Evolutionary conservation across 2,888 invertebrate genomes (phyloP), one percentile per base, ranked within the genome.

Genomic region (Chloromyia formosa): DNA sequence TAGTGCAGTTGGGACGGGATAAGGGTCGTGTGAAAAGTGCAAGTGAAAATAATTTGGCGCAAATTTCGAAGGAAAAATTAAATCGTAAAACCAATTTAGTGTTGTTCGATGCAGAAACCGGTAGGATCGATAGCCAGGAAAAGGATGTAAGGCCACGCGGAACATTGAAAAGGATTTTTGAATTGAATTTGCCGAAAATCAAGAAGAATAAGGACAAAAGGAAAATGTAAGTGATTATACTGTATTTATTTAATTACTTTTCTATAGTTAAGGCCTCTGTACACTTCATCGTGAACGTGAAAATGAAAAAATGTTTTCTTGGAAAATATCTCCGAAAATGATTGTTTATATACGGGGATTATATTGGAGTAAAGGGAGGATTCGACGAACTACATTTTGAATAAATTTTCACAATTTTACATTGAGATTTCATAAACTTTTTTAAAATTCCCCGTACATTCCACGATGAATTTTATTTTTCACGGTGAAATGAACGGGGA

Each of bases 1-100:
- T 77, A 73, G 73, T 75, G 27, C 22, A 54, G 10, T 60, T 69
- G 22, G 71, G 71, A 14, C 40, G 40, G 12, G 62, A 73, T 62
- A 23, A 58, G 20, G 27, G 66, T 20, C 58, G 66, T 18, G 0
- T 18, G 20, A 76, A 76, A 76, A 75, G 77, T 77, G 76, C 74
- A 14, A 77, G 77, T 77, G 77, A 77, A 76, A 75, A 73, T 71
- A 77, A 77, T 75, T 64, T 77, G 68, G 20, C 75, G n/a, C 73
- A 74, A 64, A 53, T 75, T 10, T 16, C 74, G 1, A 12, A 73
- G 35, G 10, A n/a, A 1, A 72, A 76, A 40, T 22, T 72, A 12
- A 74, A 61, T 69, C 73, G 71, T 2, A 72, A 53, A 54, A 10
- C 74, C 27, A 62, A 54, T 35, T 71, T 56, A 12, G 58, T 71